Evolutionary conservation across 2,797 vertebrate species (phyloP).

Genomic region (Schizopygopsis pylzovi): DNA sequence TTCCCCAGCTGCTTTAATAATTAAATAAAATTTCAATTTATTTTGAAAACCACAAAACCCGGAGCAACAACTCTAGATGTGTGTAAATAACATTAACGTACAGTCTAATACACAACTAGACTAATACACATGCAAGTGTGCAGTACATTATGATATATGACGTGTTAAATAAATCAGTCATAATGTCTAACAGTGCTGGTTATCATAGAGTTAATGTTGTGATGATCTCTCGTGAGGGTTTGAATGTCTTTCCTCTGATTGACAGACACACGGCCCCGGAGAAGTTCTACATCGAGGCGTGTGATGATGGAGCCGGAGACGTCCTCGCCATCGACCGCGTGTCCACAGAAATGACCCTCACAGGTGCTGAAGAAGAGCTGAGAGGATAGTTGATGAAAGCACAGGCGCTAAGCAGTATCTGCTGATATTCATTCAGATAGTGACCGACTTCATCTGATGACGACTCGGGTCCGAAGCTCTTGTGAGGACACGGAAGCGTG

Average conservation of each 20-base stretch:
- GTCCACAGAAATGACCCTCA: conserved; percentile 90
- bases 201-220: not conserved
- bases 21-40: not conserved
- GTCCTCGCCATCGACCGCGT: conserved; percentile 91
- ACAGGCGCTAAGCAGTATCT: not conserved
- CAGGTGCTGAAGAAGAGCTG: conserved; percentile 74
- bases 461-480: not conserved
- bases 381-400: too few species aligned
- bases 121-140: not conserved
- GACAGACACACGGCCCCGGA: conserved; percentile 89
- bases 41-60: not conserved
- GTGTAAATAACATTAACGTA: not conserved
- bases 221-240: not conserved
- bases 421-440: too few species aligned
- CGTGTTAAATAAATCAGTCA: too few species aligned
- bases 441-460: not conserved
- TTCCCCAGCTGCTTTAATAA: not conserved
- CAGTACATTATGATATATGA: not conserved
- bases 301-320: conserved; percentile 85
- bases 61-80: not conserved
- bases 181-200: not conserved
- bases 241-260: not conserved
- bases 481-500: not conserved
- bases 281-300: conserved; percentile 92
- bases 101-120: not conserved